phyloP scores from a whole-genome alignment of 2,797 vertebrate species.

The Macropus fuliginosus region DNA sequence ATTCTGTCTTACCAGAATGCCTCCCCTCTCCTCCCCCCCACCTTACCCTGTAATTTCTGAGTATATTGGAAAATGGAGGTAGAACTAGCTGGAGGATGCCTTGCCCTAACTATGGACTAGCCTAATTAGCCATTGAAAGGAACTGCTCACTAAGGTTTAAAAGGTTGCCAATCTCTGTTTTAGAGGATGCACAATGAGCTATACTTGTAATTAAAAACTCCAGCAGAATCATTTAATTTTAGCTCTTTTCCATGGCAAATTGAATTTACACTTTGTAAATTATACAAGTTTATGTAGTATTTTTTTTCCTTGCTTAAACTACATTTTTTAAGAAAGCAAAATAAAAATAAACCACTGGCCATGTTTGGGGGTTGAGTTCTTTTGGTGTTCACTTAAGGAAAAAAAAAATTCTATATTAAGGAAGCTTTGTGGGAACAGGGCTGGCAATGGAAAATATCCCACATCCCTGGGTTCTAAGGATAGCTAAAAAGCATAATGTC shows the following conservation, averaged over 20 bases:
- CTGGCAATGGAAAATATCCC: conserved; percentile 52
- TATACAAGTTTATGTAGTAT: conserved; percentile 66
- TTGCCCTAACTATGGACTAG: not conserved
- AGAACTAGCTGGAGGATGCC: not conserved
- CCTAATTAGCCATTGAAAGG: not conserved
- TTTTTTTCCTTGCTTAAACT: conserved; percentile 66
- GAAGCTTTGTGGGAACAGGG: conserved; percentile 61
- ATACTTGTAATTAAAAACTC: conserved; percentile 42
- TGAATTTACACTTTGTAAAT: conserved; percentile 31
- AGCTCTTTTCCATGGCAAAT: conserved; percentile 36
- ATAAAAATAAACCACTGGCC: conserved; percentile 70
- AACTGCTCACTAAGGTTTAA: not conserved
- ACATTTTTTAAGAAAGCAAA: conserved; percentile 61
- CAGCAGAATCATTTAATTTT: conserved; percentile 6
- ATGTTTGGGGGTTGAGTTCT: conserved; percentile 67
- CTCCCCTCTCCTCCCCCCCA: too few species aligned
- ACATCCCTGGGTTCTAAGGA: conserved; percentile 45
- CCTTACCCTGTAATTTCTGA: not conserved
- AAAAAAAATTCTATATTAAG: conserved; percentile 66
- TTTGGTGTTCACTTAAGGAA: conserved; percentile 52
- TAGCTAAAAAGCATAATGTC: conserved; percentile 41
- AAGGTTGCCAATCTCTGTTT: conserved; percentile 2
- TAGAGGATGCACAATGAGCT: not conserved
- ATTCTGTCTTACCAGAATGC: not conserved
- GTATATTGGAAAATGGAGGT: not conserved